Evolutionary conservation across 2,113 vertebrate species (phyloP).

Genomic region (Aleadryas rufinucha): DNA sequence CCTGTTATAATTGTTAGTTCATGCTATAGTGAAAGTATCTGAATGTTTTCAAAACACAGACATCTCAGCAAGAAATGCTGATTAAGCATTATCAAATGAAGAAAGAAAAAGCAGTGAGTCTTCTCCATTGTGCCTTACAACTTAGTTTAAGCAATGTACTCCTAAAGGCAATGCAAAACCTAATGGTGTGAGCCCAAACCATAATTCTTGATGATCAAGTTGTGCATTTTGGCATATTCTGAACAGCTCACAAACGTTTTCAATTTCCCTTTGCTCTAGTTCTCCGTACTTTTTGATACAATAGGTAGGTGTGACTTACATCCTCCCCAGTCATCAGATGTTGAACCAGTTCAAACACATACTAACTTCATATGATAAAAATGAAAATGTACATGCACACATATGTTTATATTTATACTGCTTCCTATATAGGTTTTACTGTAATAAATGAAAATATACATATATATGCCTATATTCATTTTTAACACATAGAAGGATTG

Average conservation of each 20-base stretch:
- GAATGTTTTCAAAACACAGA: background rate
- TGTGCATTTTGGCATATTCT: background rate
- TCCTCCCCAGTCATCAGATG: background rate
- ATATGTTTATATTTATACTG: background rate
- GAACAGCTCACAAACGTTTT: background rate
- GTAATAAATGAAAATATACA: background rate
- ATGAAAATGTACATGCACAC: background rate
- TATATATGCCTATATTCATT: background rate
- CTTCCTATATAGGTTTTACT: background rate
- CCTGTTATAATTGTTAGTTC: background rate
- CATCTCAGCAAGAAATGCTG: background rate
- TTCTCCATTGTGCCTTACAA: background rate
- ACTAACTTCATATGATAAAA: background rate
- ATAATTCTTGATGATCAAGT: background rate
- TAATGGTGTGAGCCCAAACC: background rate
- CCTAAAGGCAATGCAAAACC: background rate
- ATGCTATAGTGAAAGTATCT: background rate
- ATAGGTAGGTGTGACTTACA: background rate
- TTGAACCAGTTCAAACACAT: background rate
- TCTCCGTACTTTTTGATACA: background rate
- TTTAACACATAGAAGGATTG: background rate
- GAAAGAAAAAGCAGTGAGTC: background rate
- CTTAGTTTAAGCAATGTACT: background rate
- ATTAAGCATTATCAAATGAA: background rate
- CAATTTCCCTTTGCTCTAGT: background rate